phyloP scores from a whole-genome alignment of 1,140 invertebrate genomes.

The Drosophila nebulosa region DNA sequence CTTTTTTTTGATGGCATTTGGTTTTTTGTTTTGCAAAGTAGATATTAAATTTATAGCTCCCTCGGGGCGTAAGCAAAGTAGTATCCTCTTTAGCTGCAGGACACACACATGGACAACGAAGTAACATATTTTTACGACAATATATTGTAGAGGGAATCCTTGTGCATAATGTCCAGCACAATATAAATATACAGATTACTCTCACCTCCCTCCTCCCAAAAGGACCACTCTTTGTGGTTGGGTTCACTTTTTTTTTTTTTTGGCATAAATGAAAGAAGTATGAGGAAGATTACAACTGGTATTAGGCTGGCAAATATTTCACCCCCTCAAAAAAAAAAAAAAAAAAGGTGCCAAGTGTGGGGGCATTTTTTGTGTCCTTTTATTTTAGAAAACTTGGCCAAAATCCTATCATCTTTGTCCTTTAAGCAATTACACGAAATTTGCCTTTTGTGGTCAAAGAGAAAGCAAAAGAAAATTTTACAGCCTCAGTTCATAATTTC shows the following conservation, averaged over 20 bases:
- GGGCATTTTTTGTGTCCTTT: neutral
- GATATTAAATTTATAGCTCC: constrained; percentile 81
- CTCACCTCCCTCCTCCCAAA: neutral
- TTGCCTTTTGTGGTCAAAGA: constrained; percentile 68
- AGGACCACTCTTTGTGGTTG: constrained; percentile 45
- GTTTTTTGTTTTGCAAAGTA: constrained; percentile 79
- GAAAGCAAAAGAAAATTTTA: constrained; percentile 23
- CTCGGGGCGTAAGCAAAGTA: constrained; percentile 75
- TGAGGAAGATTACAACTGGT: constrained; percentile 47
- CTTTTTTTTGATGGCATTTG: constrained; percentile 54
- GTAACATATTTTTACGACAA: constrained; percentile 79
- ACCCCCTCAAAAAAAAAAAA: neutral
- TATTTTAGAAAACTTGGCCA: neutral
- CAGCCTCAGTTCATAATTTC: constrained; percentile 19
- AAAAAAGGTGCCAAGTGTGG: neutral
- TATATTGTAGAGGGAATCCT: constrained; percentile 68
- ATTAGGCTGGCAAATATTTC: constrained; percentile 35
- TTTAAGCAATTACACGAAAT: constrained; percentile 69
- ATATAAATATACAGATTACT: constrained; percentile 78
- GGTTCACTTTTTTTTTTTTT: constrained; percentile 42
- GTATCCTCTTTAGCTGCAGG: constrained; percentile 39
- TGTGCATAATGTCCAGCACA: constrained; percentile 68
- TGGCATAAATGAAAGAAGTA: constrained; percentile 20
- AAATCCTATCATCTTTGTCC: constrained; percentile 42
- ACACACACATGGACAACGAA: constrained; percentile 30